Conservation (phyloP, 2,113 vertebrate genomes). For the Antigone vipio region DNA sequence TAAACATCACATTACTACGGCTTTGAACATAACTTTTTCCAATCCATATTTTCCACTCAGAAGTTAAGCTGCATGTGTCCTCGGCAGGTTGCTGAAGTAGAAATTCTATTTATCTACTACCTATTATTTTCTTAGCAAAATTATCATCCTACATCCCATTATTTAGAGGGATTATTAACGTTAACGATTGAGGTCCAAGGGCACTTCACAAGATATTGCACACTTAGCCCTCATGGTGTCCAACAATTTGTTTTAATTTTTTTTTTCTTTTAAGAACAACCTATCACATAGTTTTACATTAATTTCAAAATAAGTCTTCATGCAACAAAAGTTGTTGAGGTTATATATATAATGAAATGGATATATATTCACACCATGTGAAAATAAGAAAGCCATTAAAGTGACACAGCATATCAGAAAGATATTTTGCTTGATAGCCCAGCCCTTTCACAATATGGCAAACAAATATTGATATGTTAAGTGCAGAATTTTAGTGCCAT, state of each 20-base stretch:
- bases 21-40: constrained; percentile 47
- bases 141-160: constrained; percentile 53
- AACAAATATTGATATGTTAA: background rate
- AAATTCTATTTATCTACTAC: constrained; percentile 58
- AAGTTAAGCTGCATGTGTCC: constrained; percentile 62
- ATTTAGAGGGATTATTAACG: constrained; percentile 59
- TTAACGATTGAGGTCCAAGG: constrained; percentile 44
- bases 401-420: background rate
- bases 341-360: background rate
- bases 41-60: constrained; percentile 42
- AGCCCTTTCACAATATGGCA: background rate
- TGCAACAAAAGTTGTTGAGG: background rate
- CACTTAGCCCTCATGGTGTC: background rate
- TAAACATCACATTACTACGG: constrained; percentile 52
- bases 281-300: background rate
- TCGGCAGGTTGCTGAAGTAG: constrained; percentile 39
- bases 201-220: constrained; percentile 6
- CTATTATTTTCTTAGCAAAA: constrained; percentile 65
- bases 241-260: background rate
- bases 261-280: background rate
- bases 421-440: background rate
- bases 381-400: background rate
- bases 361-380: background rate
- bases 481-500: background rate
- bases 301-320: constrained; percentile 14